phyloP scores from a whole-genome alignment of 2,113 vertebrate species.

The Mola mola region DNA sequence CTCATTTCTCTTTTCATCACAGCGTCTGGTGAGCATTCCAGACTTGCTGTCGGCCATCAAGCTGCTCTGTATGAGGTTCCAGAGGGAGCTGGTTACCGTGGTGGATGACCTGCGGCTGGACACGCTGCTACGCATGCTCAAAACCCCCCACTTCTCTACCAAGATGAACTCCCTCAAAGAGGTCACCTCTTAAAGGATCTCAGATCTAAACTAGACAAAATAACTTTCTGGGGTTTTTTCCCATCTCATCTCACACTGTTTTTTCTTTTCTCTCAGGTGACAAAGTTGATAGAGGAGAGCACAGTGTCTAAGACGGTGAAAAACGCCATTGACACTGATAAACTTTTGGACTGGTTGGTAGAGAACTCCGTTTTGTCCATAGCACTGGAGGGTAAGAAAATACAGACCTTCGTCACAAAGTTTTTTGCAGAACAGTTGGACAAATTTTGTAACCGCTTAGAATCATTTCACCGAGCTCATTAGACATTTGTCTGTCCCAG shows the following conservation, averaged over 20 bases:
- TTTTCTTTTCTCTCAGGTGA: constrained; percentile 84
- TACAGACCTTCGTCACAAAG: background rate
- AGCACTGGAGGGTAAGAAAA: constrained; percentile 91
- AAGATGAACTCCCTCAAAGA: constrained; percentile 99
- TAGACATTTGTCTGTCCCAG: constrained; percentile 69
- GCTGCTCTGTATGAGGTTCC: constrained; percentile 97
- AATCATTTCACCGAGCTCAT: constrained; percentile 22
- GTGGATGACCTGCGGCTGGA: constrained; percentile 95
- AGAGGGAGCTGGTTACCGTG: constrained; percentile 90
- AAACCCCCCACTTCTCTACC: constrained; percentile 97
- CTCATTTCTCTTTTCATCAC: constrained; percentile 1
- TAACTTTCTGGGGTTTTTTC: background rate
- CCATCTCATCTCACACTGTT: background rate
- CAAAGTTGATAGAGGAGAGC: constrained; percentile 98
- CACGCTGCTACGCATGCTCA: constrained; percentile 96
- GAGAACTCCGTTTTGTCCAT: constrained; percentile 98
- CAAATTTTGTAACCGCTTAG: background rate
- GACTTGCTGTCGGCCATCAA: constrained; percentile 98
- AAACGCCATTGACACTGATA: constrained; percentile 97
- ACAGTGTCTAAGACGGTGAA: constrained; percentile 98
- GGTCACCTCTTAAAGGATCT: constrained; percentile 75
- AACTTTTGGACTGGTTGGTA: constrained; percentile 95
- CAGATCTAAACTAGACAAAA: background rate
- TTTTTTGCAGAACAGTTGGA: background rate
- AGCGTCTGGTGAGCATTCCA: constrained; percentile 96